phyloP scores from a whole-genome alignment of 2,797 vertebrate genomes.

The Urosaurus nigricauda region DNA sequence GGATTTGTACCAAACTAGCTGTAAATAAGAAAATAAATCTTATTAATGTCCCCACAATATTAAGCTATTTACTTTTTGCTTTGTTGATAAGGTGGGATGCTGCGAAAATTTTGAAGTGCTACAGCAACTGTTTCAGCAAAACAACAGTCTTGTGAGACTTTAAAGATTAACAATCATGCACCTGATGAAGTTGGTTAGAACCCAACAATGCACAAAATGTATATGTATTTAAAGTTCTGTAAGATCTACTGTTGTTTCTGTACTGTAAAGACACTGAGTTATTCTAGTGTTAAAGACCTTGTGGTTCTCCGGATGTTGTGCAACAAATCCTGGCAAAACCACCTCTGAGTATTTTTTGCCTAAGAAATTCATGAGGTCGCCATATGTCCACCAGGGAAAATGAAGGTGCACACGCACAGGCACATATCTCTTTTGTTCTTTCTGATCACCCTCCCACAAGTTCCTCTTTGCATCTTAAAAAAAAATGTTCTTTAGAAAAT shows the following conservation, averaged over 20 bases:
- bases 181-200: too few species aligned
- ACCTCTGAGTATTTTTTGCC: background rate
- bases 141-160: too few species aligned
- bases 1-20: slow-evolving; percentile 45
- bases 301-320: background rate
- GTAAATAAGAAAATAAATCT: background rate
- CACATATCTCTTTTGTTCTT: background rate
- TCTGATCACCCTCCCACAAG: background rate
- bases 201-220: too few species aligned
- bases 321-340: background rate
- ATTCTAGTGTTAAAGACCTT: background rate
- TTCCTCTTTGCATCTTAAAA: background rate
- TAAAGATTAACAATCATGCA: too few species aligned
- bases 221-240: background rate
- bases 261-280: background rate
- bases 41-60: background rate
- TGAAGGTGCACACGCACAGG: too few species aligned
- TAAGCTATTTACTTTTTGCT: too few species aligned
- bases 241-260: background rate
- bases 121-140: too few species aligned
- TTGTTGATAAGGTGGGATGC: too few species aligned
- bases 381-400: too few species aligned
- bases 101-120: too few species aligned
- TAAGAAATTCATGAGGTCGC: too few species aligned
- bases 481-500: background rate